Conservation (phyloP, 1,140 invertebrate genomes). For the Listronotus bonariensis region DNA sequence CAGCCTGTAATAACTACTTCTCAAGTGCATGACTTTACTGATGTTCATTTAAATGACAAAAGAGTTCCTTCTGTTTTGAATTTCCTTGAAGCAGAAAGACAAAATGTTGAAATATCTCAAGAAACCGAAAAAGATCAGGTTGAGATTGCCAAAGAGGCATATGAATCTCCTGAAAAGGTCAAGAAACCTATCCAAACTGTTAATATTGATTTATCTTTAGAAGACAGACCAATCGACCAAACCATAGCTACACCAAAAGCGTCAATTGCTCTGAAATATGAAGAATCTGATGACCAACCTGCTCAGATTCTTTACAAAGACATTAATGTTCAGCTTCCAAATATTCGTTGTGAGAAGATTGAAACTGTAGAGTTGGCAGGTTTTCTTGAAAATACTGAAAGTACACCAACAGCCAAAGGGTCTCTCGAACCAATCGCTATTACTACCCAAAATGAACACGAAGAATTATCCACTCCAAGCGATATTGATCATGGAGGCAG, state of each 20-base stretch:
- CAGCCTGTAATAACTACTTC: constrained; percentile 15
- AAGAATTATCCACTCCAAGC: constrained; percentile 53
- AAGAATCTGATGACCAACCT: constrained; percentile 33
- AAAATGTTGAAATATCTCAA: constrained; percentile 11
- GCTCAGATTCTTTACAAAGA: constrained; percentile 45
- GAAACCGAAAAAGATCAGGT: neutral
- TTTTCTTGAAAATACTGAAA: constrained; percentile 10
- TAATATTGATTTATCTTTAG: constrained; percentile 50
- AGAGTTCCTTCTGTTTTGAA: constrained; percentile 13
- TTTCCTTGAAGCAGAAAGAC: constrained; percentile 36
- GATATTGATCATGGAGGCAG: constrained; percentile 56
- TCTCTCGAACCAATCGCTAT: constrained; percentile 44
- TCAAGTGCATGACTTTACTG: neutral
- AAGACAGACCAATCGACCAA: constrained; percentile 49
- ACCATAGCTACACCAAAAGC: constrained; percentile 44
- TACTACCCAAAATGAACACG: constrained; percentile 50
- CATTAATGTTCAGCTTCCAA: constrained; percentile 46
- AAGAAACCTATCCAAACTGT: constrained; percentile 41
- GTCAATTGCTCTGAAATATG: constrained; percentile 44
- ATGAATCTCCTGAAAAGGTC: neutral
- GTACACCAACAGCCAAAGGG: neutral
- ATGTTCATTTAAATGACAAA: neutral
- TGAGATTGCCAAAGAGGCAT: neutral
- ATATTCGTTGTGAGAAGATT: constrained; percentile 17
- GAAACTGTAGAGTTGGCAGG: constrained; percentile 13